phyloP scores from a whole-genome alignment of 2,888 invertebrate genomes.

The Apamea monoglypha region DNA sequence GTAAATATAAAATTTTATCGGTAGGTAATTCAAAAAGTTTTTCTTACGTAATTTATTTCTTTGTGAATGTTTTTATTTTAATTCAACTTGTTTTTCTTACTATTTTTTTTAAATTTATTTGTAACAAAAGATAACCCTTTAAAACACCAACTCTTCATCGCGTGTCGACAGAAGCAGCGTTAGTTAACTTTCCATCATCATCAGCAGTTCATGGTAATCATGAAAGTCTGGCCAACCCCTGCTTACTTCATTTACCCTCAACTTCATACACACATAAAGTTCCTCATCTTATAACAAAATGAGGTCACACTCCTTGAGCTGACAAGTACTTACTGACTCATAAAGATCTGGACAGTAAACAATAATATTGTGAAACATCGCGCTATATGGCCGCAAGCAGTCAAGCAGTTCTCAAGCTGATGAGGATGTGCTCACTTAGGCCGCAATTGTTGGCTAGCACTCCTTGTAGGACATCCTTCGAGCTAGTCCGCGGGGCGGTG shows the following conservation, averaged over 20 bases:
- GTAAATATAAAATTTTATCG: background rate
- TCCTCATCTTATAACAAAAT: conserved; percentile 14
- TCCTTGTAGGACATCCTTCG: conserved; percentile 82
- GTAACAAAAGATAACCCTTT: no score
- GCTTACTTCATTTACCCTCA: background rate
- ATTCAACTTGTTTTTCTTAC: background rate
- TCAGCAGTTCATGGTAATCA: background rate
- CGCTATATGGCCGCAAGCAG: conserved; percentile 70
- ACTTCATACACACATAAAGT: background rate
- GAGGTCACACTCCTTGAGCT: conserved; percentile 31
- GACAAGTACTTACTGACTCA: conserved; percentile 57
- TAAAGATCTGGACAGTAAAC: conserved; percentile 59
- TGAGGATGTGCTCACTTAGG: conserved; percentile 89
- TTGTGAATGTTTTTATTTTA: background rate
- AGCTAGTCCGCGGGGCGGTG: conserved; percentile 69
- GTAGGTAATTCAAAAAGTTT: background rate
- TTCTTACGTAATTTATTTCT: background rate
- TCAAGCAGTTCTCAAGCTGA: conserved; percentile 80
- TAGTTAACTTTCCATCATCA: background rate
- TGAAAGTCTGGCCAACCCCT: no score
- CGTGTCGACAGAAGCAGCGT: background rate
- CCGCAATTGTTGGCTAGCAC: conserved; percentile 87
- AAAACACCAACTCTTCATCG: background rate
- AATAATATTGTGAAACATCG: conserved; percentile 65
- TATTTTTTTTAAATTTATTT: background rate